Percentiles rank a stretch among this genome's conserved stretches.
phyloP scores from a whole-genome alignment of 2,113 vertebrate species.

The Hemibagrus wyckioides region DNA sequence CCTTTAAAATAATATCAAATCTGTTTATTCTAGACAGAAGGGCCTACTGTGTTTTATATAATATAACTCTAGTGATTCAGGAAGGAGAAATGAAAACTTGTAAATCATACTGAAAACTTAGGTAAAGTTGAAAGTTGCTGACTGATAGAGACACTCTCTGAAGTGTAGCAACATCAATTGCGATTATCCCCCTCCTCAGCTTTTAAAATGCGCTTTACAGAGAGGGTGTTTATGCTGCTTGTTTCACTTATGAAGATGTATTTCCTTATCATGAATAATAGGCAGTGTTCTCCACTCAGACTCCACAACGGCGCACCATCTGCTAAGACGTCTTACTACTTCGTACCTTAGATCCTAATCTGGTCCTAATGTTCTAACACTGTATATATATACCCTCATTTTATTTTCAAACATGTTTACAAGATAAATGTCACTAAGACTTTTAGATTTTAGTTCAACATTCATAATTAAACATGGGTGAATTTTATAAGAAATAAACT shows the following conservation, averaged over 20 bases:
- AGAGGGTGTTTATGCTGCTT: background rate
- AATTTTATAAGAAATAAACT: conserved; percentile 27
- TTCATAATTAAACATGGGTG: background rate
- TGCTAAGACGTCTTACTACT: background rate
- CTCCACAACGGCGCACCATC: background rate
- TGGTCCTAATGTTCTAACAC: background rate
- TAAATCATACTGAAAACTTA: background rate
- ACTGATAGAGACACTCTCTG: background rate
- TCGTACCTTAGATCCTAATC: background rate
- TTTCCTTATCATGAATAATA: background rate
- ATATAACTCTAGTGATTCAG: background rate
- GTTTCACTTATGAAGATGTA: background rate
- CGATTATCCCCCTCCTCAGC: background rate
- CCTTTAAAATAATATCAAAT: background rate
- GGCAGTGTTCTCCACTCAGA: background rate
- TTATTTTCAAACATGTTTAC: background rate
- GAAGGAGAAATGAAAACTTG: background rate
- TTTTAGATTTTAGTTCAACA: background rate
- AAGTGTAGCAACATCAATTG: background rate
- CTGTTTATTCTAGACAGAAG: background rate
- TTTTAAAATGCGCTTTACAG: background rate
- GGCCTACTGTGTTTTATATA: background rate
- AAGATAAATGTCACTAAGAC: background rate
- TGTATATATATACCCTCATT: background rate
- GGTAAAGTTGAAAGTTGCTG: background rate